phyloP scores from a whole-genome alignment of 2,888 invertebrate genomes.

The Chymomyza fuscimana region DNA sequence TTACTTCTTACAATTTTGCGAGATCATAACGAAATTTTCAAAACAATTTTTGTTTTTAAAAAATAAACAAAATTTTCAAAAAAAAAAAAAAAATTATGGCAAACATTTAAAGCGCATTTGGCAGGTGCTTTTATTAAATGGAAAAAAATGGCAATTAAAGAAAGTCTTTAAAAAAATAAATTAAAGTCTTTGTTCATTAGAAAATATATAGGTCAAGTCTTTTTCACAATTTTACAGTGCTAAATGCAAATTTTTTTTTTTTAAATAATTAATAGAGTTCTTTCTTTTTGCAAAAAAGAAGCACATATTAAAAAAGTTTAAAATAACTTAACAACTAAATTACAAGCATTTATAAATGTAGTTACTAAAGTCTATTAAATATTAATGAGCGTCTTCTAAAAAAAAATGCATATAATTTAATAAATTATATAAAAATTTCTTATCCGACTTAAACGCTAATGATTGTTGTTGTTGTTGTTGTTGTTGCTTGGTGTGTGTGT shows the following conservation, averaged over 20 bases:
- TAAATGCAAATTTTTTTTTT: constrained; percentile 34
- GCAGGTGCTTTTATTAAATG: background rate
- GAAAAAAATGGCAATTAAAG: background rate
- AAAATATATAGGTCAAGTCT: constrained; percentile 33
- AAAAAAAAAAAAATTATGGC: constrained; percentile 37
- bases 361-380: constrained; percentile 16
- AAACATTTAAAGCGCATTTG: constrained; percentile 33
- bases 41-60: background rate
- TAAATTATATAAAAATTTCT: background rate
- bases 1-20: constrained; percentile 19
- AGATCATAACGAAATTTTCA: constrained; percentile 40
- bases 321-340: background rate
- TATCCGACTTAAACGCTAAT: constrained; percentile 45
- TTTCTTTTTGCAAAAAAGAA: background rate
- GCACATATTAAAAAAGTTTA: background rate
- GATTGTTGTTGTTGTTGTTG: constrained; percentile 45
- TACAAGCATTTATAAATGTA: background rate
- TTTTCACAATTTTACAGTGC: constrained; percentile 31
- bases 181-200: constrained; percentile 33
- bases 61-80: constrained; percentile 23
- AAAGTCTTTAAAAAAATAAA: constrained; percentile 15
- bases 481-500: constrained; percentile 3
- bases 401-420: background rate
- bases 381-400: background rate
- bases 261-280: background rate